phyloP scores from a whole-genome alignment of 2,797 vertebrate species.

The Tenualosa ilisha region DNA sequence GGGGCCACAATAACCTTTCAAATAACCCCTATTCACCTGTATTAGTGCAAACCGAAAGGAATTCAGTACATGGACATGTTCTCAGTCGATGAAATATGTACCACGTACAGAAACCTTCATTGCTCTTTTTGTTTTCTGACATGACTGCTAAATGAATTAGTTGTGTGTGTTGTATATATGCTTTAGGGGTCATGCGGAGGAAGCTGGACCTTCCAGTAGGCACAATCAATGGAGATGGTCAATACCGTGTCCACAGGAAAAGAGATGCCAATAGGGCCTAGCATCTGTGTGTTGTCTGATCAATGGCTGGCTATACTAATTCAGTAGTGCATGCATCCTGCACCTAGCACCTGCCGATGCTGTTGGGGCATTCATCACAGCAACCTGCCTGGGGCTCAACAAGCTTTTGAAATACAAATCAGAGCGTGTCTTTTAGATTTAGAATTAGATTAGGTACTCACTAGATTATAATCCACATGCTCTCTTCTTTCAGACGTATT shows the following conservation, averaged over 20 bases:
- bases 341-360: background rate
- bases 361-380: background rate
- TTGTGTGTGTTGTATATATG: background rate
- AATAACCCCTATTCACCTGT: background rate
- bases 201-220: background rate
- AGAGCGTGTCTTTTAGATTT: background rate
- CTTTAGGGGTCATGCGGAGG: background rate
- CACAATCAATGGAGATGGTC: background rate
- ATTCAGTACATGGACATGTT: too few species aligned
- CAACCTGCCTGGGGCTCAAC: background rate
- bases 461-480: constrained; percentile 3
- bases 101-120: too few species aligned
- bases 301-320: constrained; percentile 5
- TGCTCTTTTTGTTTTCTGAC: background rate
- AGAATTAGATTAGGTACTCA: constrained; percentile 7
- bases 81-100: too few species aligned
- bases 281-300: background rate
- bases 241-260: background rate
- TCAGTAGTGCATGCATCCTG: background rate
- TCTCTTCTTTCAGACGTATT: background rate
- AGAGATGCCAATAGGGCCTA: background rate
- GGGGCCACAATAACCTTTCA: background rate
- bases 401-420: constrained; percentile 4
- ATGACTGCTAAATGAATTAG: background rate
- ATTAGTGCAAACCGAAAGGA: too few species aligned